Evolutionary conservation across 2,888 invertebrate species (phyloP), one percentile per base, ranked within the genome.

Genomic region (Pseudococcus longispinus): DNA sequence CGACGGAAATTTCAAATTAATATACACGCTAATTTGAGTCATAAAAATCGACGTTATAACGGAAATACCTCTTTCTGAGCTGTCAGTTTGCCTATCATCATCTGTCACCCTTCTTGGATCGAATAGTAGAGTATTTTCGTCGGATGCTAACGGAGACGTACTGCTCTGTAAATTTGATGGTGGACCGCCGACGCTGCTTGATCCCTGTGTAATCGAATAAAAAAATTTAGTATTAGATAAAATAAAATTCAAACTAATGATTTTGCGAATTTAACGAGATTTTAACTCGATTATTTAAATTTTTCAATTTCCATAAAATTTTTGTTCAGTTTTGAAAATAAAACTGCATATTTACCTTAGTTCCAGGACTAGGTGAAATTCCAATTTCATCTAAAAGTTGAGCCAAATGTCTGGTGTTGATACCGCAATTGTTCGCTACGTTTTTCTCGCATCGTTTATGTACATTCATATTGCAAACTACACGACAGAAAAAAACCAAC

Each of bases 381-480:
- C 98, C 98, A 92, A 99, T 95, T 90, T 95, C 94, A 90, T 94
- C 95, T 89, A 99, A 93, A 89, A 98, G 95, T 91, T 96, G 96
- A 5, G 98, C 98, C 97, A 99, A 96, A 91, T 95, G 94, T 91
- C 98, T 97, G 87, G 97, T 97, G 92, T 99, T 97, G 91, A 98
- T 97, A 90, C 99, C 99, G 92, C 99, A 99, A 91, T 98, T 99
- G 92, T 99, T 99, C 88, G 99, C 98, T 88, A 99, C 99, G 92
- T 99, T 99, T 92, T 97, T 97, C 92, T 98, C 97, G 92, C 99
- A 99, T 87, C 99, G 94, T 92, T 99, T 99, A 93, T 99, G 99
- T 88, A 99, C 98, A 92, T 99, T 99, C 94, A 99, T 95, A 89
- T 95, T 96, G 91, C 99, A 99, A 89, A 95, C 98, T 95, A 92